Conservation (phyloP, 2,113 vertebrate species). For the Noctilio leporinus region DNA sequence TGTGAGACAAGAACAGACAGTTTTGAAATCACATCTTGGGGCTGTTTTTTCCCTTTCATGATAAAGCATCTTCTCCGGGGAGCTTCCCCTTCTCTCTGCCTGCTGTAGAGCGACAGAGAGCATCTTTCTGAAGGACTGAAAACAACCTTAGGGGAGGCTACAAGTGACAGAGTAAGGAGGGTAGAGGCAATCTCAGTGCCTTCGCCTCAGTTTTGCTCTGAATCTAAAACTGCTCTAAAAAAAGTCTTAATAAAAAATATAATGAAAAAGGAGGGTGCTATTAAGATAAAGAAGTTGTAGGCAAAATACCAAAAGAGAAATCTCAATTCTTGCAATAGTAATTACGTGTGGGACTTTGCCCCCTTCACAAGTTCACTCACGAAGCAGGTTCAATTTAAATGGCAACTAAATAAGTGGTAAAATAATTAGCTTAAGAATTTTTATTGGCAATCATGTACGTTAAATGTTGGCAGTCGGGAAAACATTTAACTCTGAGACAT, state of each 20-base stretch:
- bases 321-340: background rate
- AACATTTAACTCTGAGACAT: background rate
- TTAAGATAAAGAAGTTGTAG: background rate
- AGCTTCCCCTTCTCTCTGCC: background rate
- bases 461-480: background rate
- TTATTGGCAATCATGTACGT: background rate
- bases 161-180: background rate
- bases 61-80: background rate
- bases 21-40: background rate
- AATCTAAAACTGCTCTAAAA: background rate
- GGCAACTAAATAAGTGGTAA: background rate
- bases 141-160: too few species aligned
- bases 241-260: background rate
- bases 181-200: background rate
- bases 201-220: background rate
- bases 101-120: background rate
- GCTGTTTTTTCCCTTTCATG: background rate
- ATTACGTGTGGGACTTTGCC: background rate
- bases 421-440: background rate
- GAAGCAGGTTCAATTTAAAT: background rate
- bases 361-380: background rate
- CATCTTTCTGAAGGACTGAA: background rate
- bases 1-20: background rate
- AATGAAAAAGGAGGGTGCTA: background rate
- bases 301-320: background rate